Percentiles rank a stretch among this genome's conserved stretches.
Conservation (phyloP, 2,888 invertebrate species). For the Dromius quadrimaculatus region DNA sequence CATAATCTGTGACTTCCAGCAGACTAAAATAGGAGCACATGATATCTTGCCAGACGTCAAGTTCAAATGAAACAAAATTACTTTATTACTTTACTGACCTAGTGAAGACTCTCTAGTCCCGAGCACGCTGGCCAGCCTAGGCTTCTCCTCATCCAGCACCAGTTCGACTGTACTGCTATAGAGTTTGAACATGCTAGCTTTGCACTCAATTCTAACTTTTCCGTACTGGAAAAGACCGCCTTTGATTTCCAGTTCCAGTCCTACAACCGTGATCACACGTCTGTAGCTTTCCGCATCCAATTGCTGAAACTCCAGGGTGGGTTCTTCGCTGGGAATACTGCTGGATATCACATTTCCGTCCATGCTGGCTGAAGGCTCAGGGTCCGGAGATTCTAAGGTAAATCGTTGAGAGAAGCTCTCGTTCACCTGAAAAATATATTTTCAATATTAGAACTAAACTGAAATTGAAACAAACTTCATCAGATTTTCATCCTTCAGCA, state of each 20-base stretch:
- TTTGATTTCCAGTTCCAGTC: slow-evolving; percentile 73
- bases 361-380: slow-evolving; percentile 55
- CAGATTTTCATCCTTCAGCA: too few relatives aligned
- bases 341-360: slow-evolving; percentile 53
- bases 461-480: too few relatives aligned
- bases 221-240: slow-evolving; percentile 75
- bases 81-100: too few relatives aligned
- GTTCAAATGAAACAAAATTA: too few relatives aligned
- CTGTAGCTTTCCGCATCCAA: not conserved
- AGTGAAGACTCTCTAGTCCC: slow-evolving; percentile 75
- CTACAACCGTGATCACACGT: slow-evolving; percentile 60
- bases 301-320: not conserved
- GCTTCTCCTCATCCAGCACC: slow-evolving; percentile 79
- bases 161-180: slow-evolving; percentile 74
- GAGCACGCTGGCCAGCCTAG: slow-evolving; percentile 80
- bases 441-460: too few relatives aligned
- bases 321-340: not conserved
- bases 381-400: slow-evolving; percentile 54
- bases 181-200: slow-evolving; percentile 77
- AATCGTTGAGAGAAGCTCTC: slow-evolving; percentile 57
- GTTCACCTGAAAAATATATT: slow-evolving; percentile 62
- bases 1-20: too few relatives aligned
- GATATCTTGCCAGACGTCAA: too few relatives aligned
- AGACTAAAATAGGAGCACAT: too few relatives aligned
- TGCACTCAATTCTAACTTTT: slow-evolving; percentile 75